Evolutionary conservation across 2,113 vertebrate species (phyloP), one percentile per base, ranked within the genome.

Genomic region (Apaloderma vittatum): DNA sequence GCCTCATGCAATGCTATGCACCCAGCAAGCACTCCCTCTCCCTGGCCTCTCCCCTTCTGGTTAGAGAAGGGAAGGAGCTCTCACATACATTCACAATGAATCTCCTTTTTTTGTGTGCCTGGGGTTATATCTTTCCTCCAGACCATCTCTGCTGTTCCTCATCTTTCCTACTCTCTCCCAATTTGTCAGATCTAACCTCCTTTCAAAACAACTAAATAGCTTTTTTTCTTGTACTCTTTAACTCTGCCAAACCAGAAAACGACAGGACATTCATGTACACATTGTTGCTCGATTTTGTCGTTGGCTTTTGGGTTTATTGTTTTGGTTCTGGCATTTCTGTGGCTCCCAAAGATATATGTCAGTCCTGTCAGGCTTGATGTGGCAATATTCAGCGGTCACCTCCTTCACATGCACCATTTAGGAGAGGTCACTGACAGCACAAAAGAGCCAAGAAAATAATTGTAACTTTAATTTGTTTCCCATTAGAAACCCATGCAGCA

Each of bases 11-110:
- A 6, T 6, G 3, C 23, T 27, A 5, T 1, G 1, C 30, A 43
- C 57, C 16, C 61, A 65, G n/a, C 45, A 59, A 32, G 15, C 0
- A 0, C 43, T 73, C 29, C 36, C 12, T 37, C 57, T 58, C 23
- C 48, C 48, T 7, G 0, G 13, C 48, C 48, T 72, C 37, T 61
- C 37, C 12, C 7, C 11, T 59, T 43, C 61, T 29, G 24, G 14
- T 45, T 37, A 8, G 58, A 71, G 30, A 36, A 15, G 19, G 21
- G 15, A 84, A 87, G 55, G 22, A 88, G 18, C 4, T 36, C n/a
- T 49, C 46, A 1, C 0, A 0, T 36, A 17, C 7, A 8, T 48
- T 15, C 62, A 59, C 12, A 23, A 0, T 17, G 40, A 57, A 61
- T 30, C 32, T 61, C 27, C 11, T 29, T 32, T 7, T 0, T 4